Base-by-base conservation (phyloP, 2,888 invertebrate genomes). In the Selenia dentaria region DNA sequence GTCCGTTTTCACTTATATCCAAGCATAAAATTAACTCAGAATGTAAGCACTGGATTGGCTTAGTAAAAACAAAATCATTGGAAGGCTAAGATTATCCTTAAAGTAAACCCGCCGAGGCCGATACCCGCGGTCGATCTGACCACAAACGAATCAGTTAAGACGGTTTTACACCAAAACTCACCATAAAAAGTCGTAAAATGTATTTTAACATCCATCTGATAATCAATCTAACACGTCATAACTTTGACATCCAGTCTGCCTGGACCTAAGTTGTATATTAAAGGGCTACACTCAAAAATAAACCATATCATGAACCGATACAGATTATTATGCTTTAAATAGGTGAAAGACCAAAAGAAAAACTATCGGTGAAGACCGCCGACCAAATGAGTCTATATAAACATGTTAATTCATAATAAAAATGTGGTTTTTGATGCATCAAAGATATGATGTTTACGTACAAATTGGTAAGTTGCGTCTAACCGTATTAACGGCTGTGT, bases 161-260 rank as follows among this genome's bases (percentile, higher is more conserved):
- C 67, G 70, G 74, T 70, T 78, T 79, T 79, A 81, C 74, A 79
- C 76, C 80, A 75, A 81, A 81, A 81, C 81, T 83, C 76, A 77
- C 70, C 85, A 80, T 88, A 85, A 89, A 88, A 85, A 83, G 82
- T 83, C 84, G 73, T 89, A 89, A 91, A 90, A 84, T 79, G 82
- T 83, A 88, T 91, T 91, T 91, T 91, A 91, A 90, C 91, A 91
- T 90, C 86, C 87, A 89, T 85, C 86, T 76, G 91, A 91, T 91
- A 91, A 91, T 91, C 91, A 91, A 91, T 91, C 91, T 89, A 91
- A 91, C 90, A 89, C 90, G 88, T 91, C 89, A 89, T 91, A 91
- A 89, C 86, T 90, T 90, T 90, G 90, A 90, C 88, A 88, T 88
- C 82, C 87, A 85, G 80, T 65, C 75, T 74, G 83, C 62, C 69